Evolutionary conservation across 2,113 vertebrate species (phyloP).

Genomic region (Tachysurus fulvidraco): DNA sequence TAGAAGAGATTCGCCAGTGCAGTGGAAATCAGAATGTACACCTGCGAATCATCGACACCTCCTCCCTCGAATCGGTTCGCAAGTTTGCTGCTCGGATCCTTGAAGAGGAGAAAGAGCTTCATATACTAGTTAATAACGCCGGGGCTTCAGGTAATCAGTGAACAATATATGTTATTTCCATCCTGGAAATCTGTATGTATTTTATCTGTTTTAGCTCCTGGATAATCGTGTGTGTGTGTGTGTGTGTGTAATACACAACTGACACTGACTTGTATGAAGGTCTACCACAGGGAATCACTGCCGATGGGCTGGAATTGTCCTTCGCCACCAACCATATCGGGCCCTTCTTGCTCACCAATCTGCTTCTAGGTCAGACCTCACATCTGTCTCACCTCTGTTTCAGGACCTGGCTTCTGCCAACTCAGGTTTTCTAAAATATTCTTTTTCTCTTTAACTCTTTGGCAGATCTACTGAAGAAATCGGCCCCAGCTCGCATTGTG

Average conservation of each 20-base stretch:
- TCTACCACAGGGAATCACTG: slow-evolving; percentile 70
- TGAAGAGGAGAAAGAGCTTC: slow-evolving; percentile 73
- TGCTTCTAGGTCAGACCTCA: slow-evolving; percentile 78
- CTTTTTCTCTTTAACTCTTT: neutral
- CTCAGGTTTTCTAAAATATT: neutral
- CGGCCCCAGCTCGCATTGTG: slow-evolving; percentile 76
- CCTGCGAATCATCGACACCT: slow-evolving; percentile 76
- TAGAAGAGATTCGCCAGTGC: slow-evolving; percentile 71
- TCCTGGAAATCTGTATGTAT: neutral
- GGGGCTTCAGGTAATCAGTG: slow-evolving; percentile 68
- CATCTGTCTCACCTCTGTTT: neutral
- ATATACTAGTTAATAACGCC: slow-evolving; percentile 87
- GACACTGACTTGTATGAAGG: slow-evolving; percentile 64
- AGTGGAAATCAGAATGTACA: slow-evolving; percentile 72
- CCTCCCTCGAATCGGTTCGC: slow-evolving; percentile 78
- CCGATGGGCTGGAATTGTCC: slow-evolving; percentile 77
- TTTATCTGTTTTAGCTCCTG: neutral
- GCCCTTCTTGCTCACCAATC: slow-evolving; percentile 85
- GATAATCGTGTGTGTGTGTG: neutral
- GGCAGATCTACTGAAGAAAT: slow-evolving; percentile 77
- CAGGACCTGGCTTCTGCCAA: neutral
- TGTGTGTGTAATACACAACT: slow-evolving; percentile 52
- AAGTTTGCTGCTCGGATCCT: slow-evolving; percentile 71
- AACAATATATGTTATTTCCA: neutral
- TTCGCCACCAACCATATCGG: slow-evolving; percentile 85